Base-by-base conservation (phyloP, 2,888 invertebrate genomes). In the Melanostoma scalare region DNA sequence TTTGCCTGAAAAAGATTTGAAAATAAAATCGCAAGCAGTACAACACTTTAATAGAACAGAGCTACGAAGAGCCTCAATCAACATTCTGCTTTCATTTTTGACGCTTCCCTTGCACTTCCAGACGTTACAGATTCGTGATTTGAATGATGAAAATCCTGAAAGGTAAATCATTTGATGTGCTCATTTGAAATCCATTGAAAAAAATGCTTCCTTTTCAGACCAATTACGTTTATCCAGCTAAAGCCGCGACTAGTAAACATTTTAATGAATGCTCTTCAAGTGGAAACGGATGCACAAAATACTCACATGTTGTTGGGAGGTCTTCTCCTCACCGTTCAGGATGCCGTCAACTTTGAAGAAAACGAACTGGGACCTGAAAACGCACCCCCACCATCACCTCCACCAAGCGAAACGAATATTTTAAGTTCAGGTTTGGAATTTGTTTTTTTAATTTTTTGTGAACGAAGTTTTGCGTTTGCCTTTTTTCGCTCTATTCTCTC, bases 71-170 rank as follows among this genome's bases (percentile, higher is more conserved):
- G 97, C 99, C 2, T 97, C 98, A 38, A 97, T 98, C 82, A 96
- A 98, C 88, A 93, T 98, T 67, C 92, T 99, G 31, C 91, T 98
- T 86, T 99, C 99, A 1, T 94, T 99, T 91, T 93, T 99, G 82
- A 96, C 97, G 20, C 93, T 99, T 88, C 99, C 99, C 0, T 93
- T 98, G 75, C 98, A 99, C 92, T 99, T 98, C 90, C 96, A 94
- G 90, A 94, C 94, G 82, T 91, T 96, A 79, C 92, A 93, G 3
- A 95, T 96, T 48, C 94, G 95, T 1, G 95, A 95, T 89, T 92
- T 96, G 71, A 93, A 93, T 40, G 88, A 88, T 4, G 94, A 93
- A 31, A 92, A 93, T 61, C 92, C 92, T 81, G 94, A 92, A 40
- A 91, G 90, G 92, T 92, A 44, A 80, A 88, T 86, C 2, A 6